These are phyloP conservation scores for Microplitis demolitor DNA, from an alignment of 1,140 invertebrate species.

Conservation along the genomic window DNA sequence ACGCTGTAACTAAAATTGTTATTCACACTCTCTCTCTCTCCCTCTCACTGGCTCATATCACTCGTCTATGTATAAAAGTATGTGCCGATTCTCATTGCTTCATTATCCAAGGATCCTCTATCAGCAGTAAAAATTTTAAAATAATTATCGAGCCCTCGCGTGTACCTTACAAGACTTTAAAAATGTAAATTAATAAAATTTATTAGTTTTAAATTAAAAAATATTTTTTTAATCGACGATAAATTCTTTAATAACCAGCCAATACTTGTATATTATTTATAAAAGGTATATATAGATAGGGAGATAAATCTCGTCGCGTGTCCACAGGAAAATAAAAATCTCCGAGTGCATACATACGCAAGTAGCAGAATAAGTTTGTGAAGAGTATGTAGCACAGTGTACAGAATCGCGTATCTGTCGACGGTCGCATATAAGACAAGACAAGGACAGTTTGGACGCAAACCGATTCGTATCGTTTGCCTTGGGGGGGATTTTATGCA, in stretches of 20 bases:
- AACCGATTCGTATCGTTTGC: constrained; percentile 22
- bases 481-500: neutral
- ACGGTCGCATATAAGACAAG: constrained; percentile 5
- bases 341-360: neutral
- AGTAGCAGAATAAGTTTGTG: neutral
- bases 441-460: constrained; percentile 21
- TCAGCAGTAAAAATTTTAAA: too few species aligned
- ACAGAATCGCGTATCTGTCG: neutral
- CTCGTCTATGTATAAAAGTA: neutral
- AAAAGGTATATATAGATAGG: neutral
- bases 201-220: too few species aligned
- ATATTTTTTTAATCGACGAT: too few species aligned
- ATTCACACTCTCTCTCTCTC: too few species aligned
- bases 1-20: constrained; percentile 5
- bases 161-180: too few species aligned
- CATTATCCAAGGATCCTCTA: too few species aligned
- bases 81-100: too few species aligned
- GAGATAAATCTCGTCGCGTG: neutral
- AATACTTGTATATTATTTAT: too few species aligned
- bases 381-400: neutral
- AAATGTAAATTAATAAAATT: too few species aligned
- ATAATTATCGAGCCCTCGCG: too few species aligned
- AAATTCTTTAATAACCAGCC: too few species aligned
- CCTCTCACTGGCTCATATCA: neutral
- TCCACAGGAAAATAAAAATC: neutral